Conservation (phyloP, 2,797 vertebrate genomes). For the Gephyroberyx darwinii region DNA sequence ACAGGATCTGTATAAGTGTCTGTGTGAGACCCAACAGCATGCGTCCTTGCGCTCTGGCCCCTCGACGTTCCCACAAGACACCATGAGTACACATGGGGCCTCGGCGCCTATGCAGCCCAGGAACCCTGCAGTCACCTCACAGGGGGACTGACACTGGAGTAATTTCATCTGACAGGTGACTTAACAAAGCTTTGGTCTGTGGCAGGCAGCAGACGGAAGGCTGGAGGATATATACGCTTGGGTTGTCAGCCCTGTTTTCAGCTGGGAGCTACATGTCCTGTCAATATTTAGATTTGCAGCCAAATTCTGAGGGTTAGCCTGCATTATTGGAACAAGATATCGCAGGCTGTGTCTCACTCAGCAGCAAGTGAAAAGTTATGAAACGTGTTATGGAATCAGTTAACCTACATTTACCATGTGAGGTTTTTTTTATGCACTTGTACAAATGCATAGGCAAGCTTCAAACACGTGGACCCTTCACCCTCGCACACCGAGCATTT, state of each 20-base stretch:
- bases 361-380: background rate
- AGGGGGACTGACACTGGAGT: slow-evolving; percentile 59
- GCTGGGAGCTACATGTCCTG: slow-evolving; percentile 31
- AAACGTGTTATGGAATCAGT: background rate
- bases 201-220: slow-evolving; percentile 58
- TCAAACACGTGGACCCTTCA: too few species aligned
- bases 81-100: slow-evolving; percentile 28
- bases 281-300: slow-evolving; percentile 58
- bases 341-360: background rate
- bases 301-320: slow-evolving; percentile 15
- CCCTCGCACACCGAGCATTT: background rate
- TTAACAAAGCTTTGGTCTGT: slow-evolving; percentile 71
- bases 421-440: too few species aligned
- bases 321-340: slow-evolving; percentile 1
- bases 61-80: slow-evolving; percentile 29
- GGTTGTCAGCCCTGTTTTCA: slow-evolving; percentile 56
- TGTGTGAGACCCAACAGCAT: slow-evolving; percentile 61
- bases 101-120: slow-evolving; percentile 43
- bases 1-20: slow-evolving; percentile 59
- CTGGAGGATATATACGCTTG: slow-evolving; percentile 40
- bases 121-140: slow-evolving; percentile 58
- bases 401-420: background rate
- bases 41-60: slow-evolving; percentile 19
- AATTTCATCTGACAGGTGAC: slow-evolving; percentile 80
- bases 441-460: too few species aligned